Percentiles rank a stretch among this genome's conserved stretches.
Evolutionary conservation across 2,888 invertebrate species (phyloP).

Genomic region (Machimus rusticus): DNA sequence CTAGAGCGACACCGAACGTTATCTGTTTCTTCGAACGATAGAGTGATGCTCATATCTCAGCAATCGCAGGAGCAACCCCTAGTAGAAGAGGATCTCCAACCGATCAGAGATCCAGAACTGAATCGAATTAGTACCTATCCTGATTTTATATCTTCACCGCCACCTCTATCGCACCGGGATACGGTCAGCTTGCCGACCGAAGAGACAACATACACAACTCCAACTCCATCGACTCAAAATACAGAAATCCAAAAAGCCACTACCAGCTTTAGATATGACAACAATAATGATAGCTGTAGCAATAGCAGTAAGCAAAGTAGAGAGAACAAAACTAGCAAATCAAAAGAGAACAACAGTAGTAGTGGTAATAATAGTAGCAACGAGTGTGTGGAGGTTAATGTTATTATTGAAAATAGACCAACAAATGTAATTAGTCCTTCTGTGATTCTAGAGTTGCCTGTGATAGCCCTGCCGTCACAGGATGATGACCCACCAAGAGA

Average conservation of each 20-base stretch:
- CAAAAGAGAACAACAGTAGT: slow-evolving; percentile 40
- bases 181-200: slow-evolving; percentile 10
- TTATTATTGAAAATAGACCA: slow-evolving; percentile 49
- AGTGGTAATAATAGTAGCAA: slow-evolving; percentile 45
- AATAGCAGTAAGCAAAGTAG: slow-evolving; percentile 42
- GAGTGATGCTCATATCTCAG: slow-evolving; percentile 44
- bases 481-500: slow-evolving; percentile 52
- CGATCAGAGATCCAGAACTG: slow-evolving; percentile 23
- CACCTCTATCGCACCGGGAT: slow-evolving; percentile 11
- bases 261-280: slow-evolving; percentile 48
- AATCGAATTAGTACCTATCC: slow-evolving; percentile 11
- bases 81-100: not conserved
- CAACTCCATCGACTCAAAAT: slow-evolving; percentile 23
- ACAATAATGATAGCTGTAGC: slow-evolving; percentile 47
- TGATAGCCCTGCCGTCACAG: slow-evolving; percentile 59
- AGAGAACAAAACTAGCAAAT: slow-evolving; percentile 32
- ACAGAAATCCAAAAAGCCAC: slow-evolving; percentile 43
- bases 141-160: slow-evolving; percentile 17
- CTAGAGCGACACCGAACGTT: slow-evolving; percentile 60
- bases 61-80: slow-evolving; percentile 42
- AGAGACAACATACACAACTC: not conserved
- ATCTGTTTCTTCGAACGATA: slow-evolving; percentile 56
- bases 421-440: slow-evolving; percentile 50
- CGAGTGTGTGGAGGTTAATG: slow-evolving; percentile 47
- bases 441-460: slow-evolving; percentile 62